Base-by-base conservation (phyloP, 2,797 vertebrate species). In the Chiloscyllium punctatum region DNA sequence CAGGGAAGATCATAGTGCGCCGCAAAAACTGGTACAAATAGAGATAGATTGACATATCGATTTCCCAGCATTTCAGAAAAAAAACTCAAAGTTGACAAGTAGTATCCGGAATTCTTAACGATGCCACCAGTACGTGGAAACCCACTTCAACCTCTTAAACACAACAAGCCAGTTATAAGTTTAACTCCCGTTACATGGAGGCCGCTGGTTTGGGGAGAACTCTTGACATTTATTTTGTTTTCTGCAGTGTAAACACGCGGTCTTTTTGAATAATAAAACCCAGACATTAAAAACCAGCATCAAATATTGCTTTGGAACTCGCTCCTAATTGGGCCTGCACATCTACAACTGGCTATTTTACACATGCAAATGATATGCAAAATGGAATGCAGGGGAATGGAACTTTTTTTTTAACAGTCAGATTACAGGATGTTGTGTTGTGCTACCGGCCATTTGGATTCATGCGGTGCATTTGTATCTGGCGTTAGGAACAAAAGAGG, bases 31-130 rank as follows among this genome's bases (percentile, higher is more conserved):
- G 98, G 97, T 98, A 98, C 98, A 98, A 98, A 98, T 98, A 98
- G 98, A 98, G 98, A 98, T 97, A 98, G 98, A 98, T 98, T 98
- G 98, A 98, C 98, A 96, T 98, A 99, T 99, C 97, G 98, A 99
- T 99, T 98, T 98, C 97, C 97, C 96, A 96, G 97, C 97, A 97
- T 98, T 97, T 97, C 96, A 96, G 97, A 88, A 94, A 96, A 57
- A 62, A 97, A 97, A 97, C 96, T 96, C 96, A 53, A 96, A 97
- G 96, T 68, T 98, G 97, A 97, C 97, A 97, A 98, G 97, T 96
- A 95, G 96, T 96, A 97, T 96, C 96, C 95, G 96, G 96, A 97
- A 97, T 96, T 97, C 95, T 97, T 96, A 95, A 92, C 13, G 88
- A 96, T 96, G 97, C 96, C 96, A 96, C 91, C 96, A 72, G 96